phyloP scores from a whole-genome alignment of 2,888 invertebrate species.

The Neria commutata region DNA sequence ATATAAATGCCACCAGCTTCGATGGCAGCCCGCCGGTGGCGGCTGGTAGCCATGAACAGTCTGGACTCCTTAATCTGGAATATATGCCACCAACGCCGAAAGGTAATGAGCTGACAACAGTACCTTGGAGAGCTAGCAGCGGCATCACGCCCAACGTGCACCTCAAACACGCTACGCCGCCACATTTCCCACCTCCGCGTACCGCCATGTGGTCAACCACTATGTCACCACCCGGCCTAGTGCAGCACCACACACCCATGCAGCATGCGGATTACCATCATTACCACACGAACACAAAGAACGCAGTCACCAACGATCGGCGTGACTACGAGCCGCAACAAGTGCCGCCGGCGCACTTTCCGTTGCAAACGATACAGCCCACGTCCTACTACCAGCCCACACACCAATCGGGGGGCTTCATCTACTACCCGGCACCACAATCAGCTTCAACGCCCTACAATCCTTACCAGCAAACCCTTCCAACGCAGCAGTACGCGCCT shows the following conservation, averaged over 20 bases:
- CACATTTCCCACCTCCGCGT: constrained; percentile 53
- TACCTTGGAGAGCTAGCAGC: constrained; percentile 37
- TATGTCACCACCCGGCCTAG: constrained; percentile 43
- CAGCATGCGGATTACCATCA: constrained; percentile 14
- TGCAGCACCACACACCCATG: constrained; percentile 14
- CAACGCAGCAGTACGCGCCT: constrained; percentile 28
- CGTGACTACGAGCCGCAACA: not conserved
- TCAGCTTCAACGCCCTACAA: constrained; percentile 16
- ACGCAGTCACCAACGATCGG: constrained; percentile 9
- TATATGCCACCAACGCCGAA: constrained; percentile 37
- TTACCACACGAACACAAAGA: constrained; percentile 3
- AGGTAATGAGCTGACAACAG: constrained; percentile 42
- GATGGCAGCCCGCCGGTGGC: constrained; percentile 27
- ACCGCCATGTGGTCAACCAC: constrained; percentile 41
- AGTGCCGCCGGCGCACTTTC: not conserved
- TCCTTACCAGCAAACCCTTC: constrained; percentile 30
- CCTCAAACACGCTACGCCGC: constrained; percentile 38
- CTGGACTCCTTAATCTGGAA: constrained; percentile 29
- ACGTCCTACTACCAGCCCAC: constrained; percentile 4
- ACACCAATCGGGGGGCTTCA: not conserved
- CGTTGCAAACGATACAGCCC: constrained; percentile 22
- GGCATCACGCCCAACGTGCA: not conserved
- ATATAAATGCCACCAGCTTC: constrained; percentile 41
- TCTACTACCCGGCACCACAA: constrained; percentile 13
- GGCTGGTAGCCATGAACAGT: constrained; percentile 14